phyloP scores from a whole-genome alignment of 1,140 invertebrate species.

The Habropoda laboriosa region DNA sequence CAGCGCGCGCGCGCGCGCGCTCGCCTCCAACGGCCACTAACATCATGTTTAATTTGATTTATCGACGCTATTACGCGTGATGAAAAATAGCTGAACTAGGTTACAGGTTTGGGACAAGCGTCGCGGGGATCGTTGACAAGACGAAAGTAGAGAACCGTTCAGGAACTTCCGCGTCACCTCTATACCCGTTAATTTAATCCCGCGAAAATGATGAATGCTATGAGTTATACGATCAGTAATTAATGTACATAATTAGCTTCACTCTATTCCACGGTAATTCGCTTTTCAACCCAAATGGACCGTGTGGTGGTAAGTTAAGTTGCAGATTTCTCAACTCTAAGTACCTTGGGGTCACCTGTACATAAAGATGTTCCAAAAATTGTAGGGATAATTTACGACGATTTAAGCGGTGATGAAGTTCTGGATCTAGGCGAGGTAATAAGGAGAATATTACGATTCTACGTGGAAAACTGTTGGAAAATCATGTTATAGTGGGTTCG shows the following conservation, averaged over 20 bases:
- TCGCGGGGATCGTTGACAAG: conserved; percentile 47
- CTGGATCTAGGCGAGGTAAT: too few relatives aligned
- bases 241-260: conserved; percentile 29
- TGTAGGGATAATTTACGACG: too few relatives aligned
- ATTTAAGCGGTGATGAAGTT: too few relatives aligned
- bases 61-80: conserved; percentile 71
- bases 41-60: conserved; percentile 77
- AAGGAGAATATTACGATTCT: too few relatives aligned
- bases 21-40: conserved; percentile 56
- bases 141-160: conserved; percentile 39
- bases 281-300: background rate
- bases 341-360: too few relatives aligned
- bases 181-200: conserved; percentile 37
- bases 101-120: conserved; percentile 54
- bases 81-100: conserved; percentile 76
- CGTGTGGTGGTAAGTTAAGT: background rate
- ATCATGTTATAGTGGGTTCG: too few relatives aligned
- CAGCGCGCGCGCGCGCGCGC: conserved; percentile 42
- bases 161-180: conserved; percentile 35
- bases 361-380: too few relatives aligned
- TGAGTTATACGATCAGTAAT: conserved; percentile 41
- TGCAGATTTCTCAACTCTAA: too few relatives aligned
- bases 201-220: conserved; percentile 38
- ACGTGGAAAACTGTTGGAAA: too few relatives aligned
- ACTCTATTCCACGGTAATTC: background rate